Base-by-base conservation (phyloP, 2,113 vertebrate species). In the Catharus minimus region DNA sequence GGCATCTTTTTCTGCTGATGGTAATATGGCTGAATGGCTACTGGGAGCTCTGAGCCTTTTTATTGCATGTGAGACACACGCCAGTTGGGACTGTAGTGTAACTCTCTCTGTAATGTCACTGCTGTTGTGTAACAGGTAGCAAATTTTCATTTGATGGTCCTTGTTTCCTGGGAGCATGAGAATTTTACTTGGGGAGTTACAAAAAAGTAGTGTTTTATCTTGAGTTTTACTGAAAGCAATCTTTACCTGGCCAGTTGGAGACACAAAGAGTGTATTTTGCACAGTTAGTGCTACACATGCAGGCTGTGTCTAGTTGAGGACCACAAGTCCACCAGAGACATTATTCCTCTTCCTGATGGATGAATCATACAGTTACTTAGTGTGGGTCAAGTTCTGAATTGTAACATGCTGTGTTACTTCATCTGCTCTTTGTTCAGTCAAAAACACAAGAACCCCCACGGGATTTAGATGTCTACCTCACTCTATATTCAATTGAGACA, bases 11-110 rank as follows among this genome's bases (percentile, higher is more conserved):
- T 38, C 61, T 52, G 19, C 38, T 92, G 57, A 46, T 78, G 57
- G 21, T 53, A 43, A 28, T 68, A 39, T 21, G 41, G 46, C 65
- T 76, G 53, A 76, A 55, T 56, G 53, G 55, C 47, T 82, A 58
- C 33, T 85, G 84, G 71, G 24, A 82, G 15, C 50, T 82, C 47
- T 53, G 61, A 82, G 19, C 33, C 52, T 85, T 93, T 50, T 84
- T 90, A 72, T 53, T 84, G 46, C 23, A 2, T 50, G 15, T 43
- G 22, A 81, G 39, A 67, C 21, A 27, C 49, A 46, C 33, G 30
- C 38, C 62, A 68, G 19, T 72, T 90, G 58, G 76, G 69, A 79
- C 4, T 71, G 56, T 68, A 68, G 28, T 50, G 17, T 53, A 57
- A 61, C 46, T 64, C 56, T 46, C 49, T 68, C 56, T 30, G 9